Evolutionary conservation across 2,888 invertebrate species (phyloP), one percentile per base, ranked within the genome.

Genomic region (Lissonota sp.): DNA sequence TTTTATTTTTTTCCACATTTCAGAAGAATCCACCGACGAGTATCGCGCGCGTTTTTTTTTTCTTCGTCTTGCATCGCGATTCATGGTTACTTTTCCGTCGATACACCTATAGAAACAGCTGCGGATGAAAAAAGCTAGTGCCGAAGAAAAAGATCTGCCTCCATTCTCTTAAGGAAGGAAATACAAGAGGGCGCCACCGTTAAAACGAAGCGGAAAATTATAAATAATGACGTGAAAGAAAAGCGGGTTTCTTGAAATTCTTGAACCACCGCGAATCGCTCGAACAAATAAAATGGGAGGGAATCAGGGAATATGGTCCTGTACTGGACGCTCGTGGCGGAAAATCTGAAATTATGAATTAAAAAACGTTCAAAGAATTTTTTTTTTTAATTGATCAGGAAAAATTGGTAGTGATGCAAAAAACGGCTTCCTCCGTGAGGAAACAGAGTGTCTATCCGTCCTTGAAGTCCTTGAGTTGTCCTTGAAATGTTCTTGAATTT

Each of bases 121-220:
- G 71, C 73, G 49, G 62, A 84, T 75, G 79, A 83, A 84, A 83
- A 83, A 83, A 82, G 55, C 6, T 16, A 46, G n/a, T 16, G 16
- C 60, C 42, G 73, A 75, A 79, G 64, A 81, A 82, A n/a, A 81
- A 79, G 80, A 79, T 66, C 60, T 67, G 63, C 62, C 55, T 82
- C 86, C 79, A 89, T 90, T 91, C 87, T 90, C 87, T 89, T 85
- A 88, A 89, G 86, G 79, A 84, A 82, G 77, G 80, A 80, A 84
- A 84, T 84, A 87, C 87, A 86, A 75, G 71, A 76, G 57, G 39
- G 70, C 71, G 80, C 73, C 82, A 72, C 67, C 73, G 79, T 79
- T 72, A 83, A 80, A 83, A 84, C 83, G 86, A 84, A 90, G 87
- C 91, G 91, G 91, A 91, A 91, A 91, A 91, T 91, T 91, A 91